phyloP scores from a whole-genome alignment of 2,888 invertebrate genomes.

The Chironomus riparius region DNA sequence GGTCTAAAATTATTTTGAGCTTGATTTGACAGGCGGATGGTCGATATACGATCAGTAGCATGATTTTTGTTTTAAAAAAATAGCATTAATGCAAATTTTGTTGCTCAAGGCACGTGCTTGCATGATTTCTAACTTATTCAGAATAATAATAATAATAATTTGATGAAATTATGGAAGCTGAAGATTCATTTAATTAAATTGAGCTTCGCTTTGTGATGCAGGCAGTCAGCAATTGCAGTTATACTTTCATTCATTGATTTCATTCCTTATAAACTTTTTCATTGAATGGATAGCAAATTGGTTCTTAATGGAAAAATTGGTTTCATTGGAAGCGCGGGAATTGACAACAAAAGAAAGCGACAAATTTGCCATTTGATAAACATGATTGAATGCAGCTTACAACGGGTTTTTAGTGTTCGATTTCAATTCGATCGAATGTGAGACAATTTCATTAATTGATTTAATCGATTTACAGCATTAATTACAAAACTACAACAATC shows the following conservation, averaged over 20 bases:
- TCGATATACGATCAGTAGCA: too few relatives aligned
- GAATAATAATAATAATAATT: too few relatives aligned
- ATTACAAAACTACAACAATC: background rate
- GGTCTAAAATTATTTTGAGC: background rate
- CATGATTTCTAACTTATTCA: background rate
- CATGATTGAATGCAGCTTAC: conserved; percentile 18
- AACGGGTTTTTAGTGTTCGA: background rate
- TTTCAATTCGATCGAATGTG: background rate
- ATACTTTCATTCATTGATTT: background rate
- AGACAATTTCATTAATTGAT: conserved; percentile 19
- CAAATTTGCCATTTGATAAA: conserved; percentile 23
- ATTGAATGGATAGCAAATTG: background rate
- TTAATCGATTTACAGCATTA: conserved; percentile 22
- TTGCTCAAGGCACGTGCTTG: background rate
- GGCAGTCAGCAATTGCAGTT: background rate
- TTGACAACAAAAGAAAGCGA: conserved; percentile 18
- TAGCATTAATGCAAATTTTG: background rate
- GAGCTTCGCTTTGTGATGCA: background rate
- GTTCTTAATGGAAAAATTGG: conserved; percentile 5
- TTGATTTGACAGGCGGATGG: too few relatives aligned
- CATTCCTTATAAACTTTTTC: background rate
- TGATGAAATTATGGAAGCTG: too few relatives aligned
- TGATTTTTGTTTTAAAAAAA: too few relatives aligned
- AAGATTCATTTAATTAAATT: background rate
- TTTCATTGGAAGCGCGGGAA: conserved; percentile 13